Evolutionary conservation across 2,888 invertebrate genomes (phyloP).

Genomic region (Torymus auratus): DNA sequence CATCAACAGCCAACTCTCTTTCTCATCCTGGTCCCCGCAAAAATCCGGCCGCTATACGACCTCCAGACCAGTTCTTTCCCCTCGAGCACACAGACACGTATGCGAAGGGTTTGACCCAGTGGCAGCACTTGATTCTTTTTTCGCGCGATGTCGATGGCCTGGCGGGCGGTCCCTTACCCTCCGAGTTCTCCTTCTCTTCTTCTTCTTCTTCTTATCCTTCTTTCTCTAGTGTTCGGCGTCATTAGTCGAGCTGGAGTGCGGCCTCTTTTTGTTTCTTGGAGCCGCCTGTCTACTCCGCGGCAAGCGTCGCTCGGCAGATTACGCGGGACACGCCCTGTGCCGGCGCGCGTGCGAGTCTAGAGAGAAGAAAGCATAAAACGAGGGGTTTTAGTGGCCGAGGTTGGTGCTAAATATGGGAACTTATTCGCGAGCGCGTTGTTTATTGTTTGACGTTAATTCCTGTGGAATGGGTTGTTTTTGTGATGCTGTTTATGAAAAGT

Average conservation of each 20-base stretch:
- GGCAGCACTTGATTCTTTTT: no score
- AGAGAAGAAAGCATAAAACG: neutral
- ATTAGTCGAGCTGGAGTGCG: conserved; percentile 11
- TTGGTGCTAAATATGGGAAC: conserved; percentile 6
- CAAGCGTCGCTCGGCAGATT: conserved; percentile 10
- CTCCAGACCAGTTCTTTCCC: no score
- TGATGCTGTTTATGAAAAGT: no score
- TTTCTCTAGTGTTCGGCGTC: conserved; percentile 5
- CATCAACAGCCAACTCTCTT: no score
- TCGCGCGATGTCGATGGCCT: neutral
- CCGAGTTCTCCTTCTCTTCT: neutral
- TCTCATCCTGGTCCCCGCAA: no score
- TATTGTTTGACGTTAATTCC: no score
- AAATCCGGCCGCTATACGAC: no score
- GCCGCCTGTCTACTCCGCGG: neutral
- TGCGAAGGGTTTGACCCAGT: no score
- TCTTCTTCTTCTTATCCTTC: neutral
- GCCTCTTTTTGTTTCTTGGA: neutral
- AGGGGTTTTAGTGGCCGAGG: neutral
- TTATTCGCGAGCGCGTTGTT: neutral
- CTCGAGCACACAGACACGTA: no score
- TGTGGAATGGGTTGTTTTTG: no score
- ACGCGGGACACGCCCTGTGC: conserved; percentile 9
- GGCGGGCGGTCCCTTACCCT: conserved; percentile 3
- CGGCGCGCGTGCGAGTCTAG: neutral